Conservation (phyloP, 2,888 invertebrate species). For the Sinotaia quadrata region DNA sequence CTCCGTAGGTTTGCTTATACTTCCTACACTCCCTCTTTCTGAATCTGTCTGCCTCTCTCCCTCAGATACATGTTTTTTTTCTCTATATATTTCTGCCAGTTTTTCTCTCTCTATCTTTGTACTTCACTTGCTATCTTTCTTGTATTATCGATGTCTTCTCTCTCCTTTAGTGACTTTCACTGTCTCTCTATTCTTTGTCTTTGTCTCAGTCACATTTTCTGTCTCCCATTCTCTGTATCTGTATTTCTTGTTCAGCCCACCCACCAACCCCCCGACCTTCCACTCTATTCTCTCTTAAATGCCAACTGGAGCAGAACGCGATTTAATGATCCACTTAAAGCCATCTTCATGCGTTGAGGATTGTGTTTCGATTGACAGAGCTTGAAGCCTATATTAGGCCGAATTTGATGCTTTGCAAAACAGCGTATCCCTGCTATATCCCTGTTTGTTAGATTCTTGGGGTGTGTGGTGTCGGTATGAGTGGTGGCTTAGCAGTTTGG, state of each 20-base stretch:
- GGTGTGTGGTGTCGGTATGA: too few relatives aligned
- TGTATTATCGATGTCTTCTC: not conserved
- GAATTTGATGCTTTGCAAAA: too few relatives aligned
- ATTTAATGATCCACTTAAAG: too few relatives aligned
- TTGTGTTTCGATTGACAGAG: too few relatives aligned
- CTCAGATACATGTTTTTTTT: not conserved
- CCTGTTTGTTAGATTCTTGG: too few relatives aligned
- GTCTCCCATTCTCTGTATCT: not conserved
- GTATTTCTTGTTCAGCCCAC: not conserved
- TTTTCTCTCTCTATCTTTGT: not conserved
- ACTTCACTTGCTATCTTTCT: not conserved
- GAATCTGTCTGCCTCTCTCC: not conserved
- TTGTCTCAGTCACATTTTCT: slow-evolving; percentile 6
- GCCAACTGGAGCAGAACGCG: too few relatives aligned
- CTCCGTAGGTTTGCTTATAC: too few relatives aligned
- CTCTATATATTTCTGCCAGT: not conserved
- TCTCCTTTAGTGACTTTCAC: not conserved
- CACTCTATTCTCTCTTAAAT: not conserved
- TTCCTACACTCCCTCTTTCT: not conserved
- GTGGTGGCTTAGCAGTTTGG: too few relatives aligned
- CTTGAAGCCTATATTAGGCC: too few relatives aligned
- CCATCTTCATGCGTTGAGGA: too few relatives aligned
- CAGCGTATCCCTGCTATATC: too few relatives aligned
- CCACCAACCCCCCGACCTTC: not conserved
- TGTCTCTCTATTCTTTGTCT: slow-evolving; percentile 3